These are phyloP conservation scores for Trichonephila inaurata DNA, from an alignment of 1,140 invertebrate species.

Conservation along the genomic window DNA sequence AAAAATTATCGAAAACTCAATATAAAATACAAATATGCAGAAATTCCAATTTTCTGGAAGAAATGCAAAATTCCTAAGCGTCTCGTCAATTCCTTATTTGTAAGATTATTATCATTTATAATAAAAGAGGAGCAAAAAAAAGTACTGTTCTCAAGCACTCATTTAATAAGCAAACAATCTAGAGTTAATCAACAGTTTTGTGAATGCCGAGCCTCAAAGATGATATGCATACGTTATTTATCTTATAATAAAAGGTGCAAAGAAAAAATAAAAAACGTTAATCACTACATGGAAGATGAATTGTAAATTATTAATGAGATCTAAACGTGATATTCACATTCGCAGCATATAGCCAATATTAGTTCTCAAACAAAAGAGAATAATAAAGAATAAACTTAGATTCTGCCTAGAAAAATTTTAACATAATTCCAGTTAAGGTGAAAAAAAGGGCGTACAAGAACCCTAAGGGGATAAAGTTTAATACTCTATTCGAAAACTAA, in stretches of 20 bases:
- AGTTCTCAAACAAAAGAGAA: constrained; percentile 72
- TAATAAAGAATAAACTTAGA: constrained; percentile 68
- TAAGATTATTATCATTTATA: constrained; percentile 40
- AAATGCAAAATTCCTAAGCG: constrained; percentile 17
- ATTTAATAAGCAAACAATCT: constrained; percentile 74
- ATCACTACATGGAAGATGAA: constrained; percentile 75
- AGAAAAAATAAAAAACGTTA: constrained; percentile 72
- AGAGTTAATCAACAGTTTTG: constrained; percentile 74
- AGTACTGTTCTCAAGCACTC: constrained; percentile 41
- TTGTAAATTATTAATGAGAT: constrained; percentile 76
- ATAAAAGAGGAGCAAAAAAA: constrained; percentile 41
- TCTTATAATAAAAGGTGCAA: constrained; percentile 74
- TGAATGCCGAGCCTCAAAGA: constrained; percentile 60
- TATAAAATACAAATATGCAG: background rate
- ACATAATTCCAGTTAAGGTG: constrained; percentile 75
- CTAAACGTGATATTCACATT: constrained; percentile 73
- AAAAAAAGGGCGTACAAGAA: constrained; percentile 68
- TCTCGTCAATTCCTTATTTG: constrained; percentile 43
- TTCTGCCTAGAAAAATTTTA: constrained; percentile 72
- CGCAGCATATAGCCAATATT: constrained; percentile 72
- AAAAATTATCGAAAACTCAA: background rate
- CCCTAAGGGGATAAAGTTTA: constrained; percentile 74
- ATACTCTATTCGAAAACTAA: constrained; percentile 76
- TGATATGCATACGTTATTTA: constrained; percentile 76
- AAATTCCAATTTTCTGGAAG: background rate